Evolutionary conservation across 2,797 vertebrate species (phyloP), one percentile per base, ranked within the genome.

Genomic region (Peromyscus melanophrys): DNA sequence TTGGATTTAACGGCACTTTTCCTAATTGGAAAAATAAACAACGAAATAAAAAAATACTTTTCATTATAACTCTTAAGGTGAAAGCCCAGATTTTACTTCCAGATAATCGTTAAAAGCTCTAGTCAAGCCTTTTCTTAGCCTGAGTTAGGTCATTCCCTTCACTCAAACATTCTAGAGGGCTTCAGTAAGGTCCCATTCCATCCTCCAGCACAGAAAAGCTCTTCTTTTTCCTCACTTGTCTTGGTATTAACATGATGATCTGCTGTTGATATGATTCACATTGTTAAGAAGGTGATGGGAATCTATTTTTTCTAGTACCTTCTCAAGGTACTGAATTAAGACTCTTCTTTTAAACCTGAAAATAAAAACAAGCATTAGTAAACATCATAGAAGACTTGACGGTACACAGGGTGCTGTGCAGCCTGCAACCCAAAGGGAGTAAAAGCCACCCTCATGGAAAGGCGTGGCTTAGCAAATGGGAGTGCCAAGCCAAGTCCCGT

Each of bases 341-440:
- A 99, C 99, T 97, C 99, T 99, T 98, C 99, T 99, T 99, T 99
- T 99, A 99, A 99, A 99, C 99, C 99, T 99, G 98, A 85, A 96
- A 93, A 75, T 71, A 94, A 81, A 95, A 49, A 92, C 59, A 95
- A 59, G 95, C 46, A 76, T 52, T 77, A 71, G 92, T 93, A 96
- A 91, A n/a, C 43, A 76, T 59, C n/a, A 67, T 37, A 82, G 67
- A 97, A 40, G 19, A 78, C 5, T 67, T 52, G 34, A 71, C 25
- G 13, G 61, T 4, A 16, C 85, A 1, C 2, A 55, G 84, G 14
- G 49, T 49, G 90, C 13, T 59, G 1, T 49, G 40, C 1, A 19
- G 67, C 4, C 57, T 73, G n/a, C 11, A 23, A 59, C 84, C 7
- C 71, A 82, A 69, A 65, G 19, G 43, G 43, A 86, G 80, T 49